Percentiles rank a stretch among this genome's conserved stretches.
Evolutionary conservation across 1,140 invertebrate genomes (phyloP).

Genomic region (Forficula auricularia): DNA sequence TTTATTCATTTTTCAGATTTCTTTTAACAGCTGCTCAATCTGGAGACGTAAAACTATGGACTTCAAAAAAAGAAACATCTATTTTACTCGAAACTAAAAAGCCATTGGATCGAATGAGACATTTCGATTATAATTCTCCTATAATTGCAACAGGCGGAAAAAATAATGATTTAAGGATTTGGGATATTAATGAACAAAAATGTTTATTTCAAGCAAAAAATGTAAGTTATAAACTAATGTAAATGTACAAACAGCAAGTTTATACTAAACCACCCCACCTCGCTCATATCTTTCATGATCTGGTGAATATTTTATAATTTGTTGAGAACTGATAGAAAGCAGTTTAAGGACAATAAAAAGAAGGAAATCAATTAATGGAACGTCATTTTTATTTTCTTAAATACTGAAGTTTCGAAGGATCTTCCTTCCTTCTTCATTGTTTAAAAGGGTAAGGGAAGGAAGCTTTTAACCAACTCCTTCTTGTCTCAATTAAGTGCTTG

Average conservation of each 20-base stretch:
- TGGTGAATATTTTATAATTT: too few species aligned
- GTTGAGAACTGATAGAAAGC: too few species aligned
- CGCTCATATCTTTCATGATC: too few species aligned
- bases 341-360: too few species aligned
- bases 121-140: constrained; percentile 24
- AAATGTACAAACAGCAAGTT: background rate
- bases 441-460: too few species aligned
- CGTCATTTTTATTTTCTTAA: too few species aligned
- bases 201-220: constrained; percentile 50
- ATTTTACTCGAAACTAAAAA: constrained; percentile 24
- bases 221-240: constrained; percentile 29
- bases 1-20: constrained; percentile 24
- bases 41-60: constrained; percentile 36
- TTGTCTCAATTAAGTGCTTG: too few species aligned
- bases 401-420: too few species aligned
- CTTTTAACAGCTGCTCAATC: constrained; percentile 36
- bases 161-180: constrained; percentile 56
- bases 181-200: constrained; percentile 37
- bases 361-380: too few species aligned
- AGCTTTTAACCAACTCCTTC: too few species aligned
- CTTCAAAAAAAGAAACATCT: constrained; percentile 17
- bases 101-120: constrained; percentile 33
- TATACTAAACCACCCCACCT: too few species aligned
- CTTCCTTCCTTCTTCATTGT: too few species aligned
- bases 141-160: constrained; percentile 51